A percentile compares a stretch with the other conserved stretches of the same genome.
These are phyloP conservation scores for Chrysolophus pictus DNA, from an alignment of 2,797 vertebrate species.

Conservation along the genomic window DNA sequence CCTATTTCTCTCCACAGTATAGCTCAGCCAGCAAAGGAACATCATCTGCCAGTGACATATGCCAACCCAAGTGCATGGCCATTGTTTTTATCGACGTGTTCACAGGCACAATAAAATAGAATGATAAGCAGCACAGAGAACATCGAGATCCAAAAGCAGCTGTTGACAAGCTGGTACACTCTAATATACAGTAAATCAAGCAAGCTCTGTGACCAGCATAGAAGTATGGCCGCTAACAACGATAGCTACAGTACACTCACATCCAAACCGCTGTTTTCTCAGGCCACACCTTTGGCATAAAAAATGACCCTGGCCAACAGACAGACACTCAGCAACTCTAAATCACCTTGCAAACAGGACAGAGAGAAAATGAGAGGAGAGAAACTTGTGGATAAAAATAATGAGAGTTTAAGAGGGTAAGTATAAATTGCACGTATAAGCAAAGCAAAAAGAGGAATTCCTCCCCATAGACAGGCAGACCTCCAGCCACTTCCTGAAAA, in stretches of 20 bases:
- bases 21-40: background rate
- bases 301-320: background rate
- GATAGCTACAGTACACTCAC: background rate
- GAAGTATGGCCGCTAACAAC: background rate
- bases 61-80: background rate
- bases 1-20: background rate
- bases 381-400: rapidly evolving
- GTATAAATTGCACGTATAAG: background rate
- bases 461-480: background rate
- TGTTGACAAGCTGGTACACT: background rate
- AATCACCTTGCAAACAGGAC: rapidly evolving
- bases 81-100: background rate
- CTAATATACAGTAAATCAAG: background rate
- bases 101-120: background rate
- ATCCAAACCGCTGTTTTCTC: background rate
- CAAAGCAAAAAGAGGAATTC: background rate
- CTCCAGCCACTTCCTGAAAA: background rate
- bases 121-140: background rate
- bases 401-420: background rate
- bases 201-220: background rate
- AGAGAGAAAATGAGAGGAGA: background rate
- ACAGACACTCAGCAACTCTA: background rate
- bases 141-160: background rate
- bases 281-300: no score
- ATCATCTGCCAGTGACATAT: background rate